phyloP scores from a whole-genome alignment of 1,140 invertebrate species.

The Phymastichus coffea region DNA sequence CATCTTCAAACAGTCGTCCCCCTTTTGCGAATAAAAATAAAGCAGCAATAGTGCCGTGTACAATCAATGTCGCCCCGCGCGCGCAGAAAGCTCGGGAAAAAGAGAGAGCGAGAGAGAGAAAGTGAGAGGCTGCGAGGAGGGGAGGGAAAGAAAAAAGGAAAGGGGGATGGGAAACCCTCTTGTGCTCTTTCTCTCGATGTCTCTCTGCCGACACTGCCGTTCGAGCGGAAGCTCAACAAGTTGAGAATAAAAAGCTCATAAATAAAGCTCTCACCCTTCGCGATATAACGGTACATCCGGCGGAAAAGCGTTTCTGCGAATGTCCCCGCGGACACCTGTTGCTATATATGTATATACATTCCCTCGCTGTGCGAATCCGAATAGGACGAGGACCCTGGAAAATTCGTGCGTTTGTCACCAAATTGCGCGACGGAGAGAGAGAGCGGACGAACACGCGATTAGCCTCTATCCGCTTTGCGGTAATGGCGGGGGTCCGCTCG shows the following conservation, averaged over 20 bases:
- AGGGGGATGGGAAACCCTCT: constrained; percentile 12
- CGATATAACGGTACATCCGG: constrained; percentile 22
- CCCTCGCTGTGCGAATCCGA: neutral
- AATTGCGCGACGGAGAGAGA: neutral
- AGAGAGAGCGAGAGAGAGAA: neutral
- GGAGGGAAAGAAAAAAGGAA: too few species aligned
- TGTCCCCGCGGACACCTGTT: constrained; percentile 59
- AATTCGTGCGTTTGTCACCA: constrained; percentile 25
- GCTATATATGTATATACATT: constrained; percentile 32
- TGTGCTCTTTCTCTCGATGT: constrained; percentile 24
- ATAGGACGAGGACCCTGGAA: constrained; percentile 28
- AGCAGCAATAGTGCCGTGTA: too few species aligned
- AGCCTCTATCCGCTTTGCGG: constrained; percentile 22
- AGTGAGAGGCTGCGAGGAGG: too few species aligned
- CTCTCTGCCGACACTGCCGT: constrained; percentile 37
- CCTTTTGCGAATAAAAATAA: too few species aligned
- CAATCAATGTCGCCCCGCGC: too few species aligned
- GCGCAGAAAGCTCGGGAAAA: constrained; percentile 8
- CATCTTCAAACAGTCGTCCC: too few species aligned
- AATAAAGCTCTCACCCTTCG: constrained; percentile 46
- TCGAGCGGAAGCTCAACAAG: constrained; percentile 52
- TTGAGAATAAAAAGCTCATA: constrained; percentile 60
- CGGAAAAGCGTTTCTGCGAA: constrained; percentile 51
- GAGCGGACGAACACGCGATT: constrained; percentile 36
- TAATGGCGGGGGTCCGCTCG: constrained; percentile 41